These are phyloP conservation scores for Leptogaster cylindrica DNA, from an alignment of 2,888 invertebrate genomes.

Conservation along the genomic window DNA sequence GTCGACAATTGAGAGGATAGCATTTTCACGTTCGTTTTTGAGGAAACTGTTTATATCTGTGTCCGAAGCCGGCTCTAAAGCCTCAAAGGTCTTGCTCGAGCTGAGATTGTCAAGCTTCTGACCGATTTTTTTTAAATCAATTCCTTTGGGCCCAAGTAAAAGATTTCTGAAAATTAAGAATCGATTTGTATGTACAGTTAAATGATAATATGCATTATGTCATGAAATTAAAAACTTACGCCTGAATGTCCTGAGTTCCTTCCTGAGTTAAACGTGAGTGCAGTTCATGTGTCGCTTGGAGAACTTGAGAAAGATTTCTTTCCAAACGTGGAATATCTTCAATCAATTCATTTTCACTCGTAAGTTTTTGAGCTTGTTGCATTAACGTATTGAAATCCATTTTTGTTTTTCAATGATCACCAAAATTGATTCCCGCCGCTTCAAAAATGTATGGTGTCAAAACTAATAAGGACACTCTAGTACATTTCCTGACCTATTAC, in stretches of 20 bases:
- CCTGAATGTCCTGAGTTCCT: constrained; percentile 89
- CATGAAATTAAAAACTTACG: constrained; percentile 63
- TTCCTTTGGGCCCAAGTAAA: constrained; percentile 87
- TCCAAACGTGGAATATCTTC: constrained; percentile 86
- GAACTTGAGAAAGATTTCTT: constrained; percentile 86
- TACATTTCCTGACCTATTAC: no score
- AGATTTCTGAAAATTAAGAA: constrained; percentile 75
- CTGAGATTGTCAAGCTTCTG: constrained; percentile 89
- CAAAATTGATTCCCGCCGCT: no score
- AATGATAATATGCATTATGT: neutral
- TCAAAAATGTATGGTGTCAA: no score
- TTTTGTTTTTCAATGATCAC: no score
- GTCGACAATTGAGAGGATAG: constrained; percentile 88
- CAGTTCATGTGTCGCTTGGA: constrained; percentile 88
- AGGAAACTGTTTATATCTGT: constrained; percentile 90
- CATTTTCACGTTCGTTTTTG: constrained; percentile 93
- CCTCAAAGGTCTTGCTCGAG: constrained; percentile 84
- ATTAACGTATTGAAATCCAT: constrained; percentile 85
- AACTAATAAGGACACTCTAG: no score
- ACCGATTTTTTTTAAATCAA: constrained; percentile 91
- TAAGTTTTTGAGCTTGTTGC: constrained; percentile 89
- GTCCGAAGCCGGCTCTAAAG: constrained; percentile 87
- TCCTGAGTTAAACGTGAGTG: constrained; percentile 86
- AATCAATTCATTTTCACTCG: constrained; percentile 85
- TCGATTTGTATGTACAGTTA: no score